Base-by-base conservation (phyloP, 2,113 vertebrate species). In the Hippocampus zosterae region DNA sequence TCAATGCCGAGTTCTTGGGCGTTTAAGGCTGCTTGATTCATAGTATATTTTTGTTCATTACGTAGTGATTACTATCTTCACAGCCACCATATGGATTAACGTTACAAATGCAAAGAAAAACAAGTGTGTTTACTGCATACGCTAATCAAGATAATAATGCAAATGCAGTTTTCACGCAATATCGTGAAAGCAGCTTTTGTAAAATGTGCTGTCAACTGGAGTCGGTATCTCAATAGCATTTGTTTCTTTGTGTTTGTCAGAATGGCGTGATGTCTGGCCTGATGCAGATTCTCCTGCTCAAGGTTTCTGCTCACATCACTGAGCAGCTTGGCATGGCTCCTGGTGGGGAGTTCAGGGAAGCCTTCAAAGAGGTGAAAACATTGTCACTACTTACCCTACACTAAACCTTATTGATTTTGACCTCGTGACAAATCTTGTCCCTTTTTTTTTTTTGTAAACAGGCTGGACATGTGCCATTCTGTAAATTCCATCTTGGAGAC, bases 231-330 rank as follows among this genome's bases (percentile, higher is more conserved):
- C 16, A 40, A 12, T 66, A 60, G 33, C 23, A 46, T 21, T 59
- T 64, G 16, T 52, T 74, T 48, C 16, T 77, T 66, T 71, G 13
- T 69, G 13, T 81, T 64, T 70, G 42, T 67, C 89, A 99, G 97
- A 99, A 98, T 0, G 97, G 97, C 23, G 77, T 98, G 77, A 98
- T 98, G 94, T 98, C 97, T 0, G 97, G 97, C 55, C 88, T 98
- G 78, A 99, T 99, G 97, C 97, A 99, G 91, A 98, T 98, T 89
- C 92, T 99, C 63, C 93, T 99, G 75, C 92, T 98, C 71, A 99
- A 99, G 84, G 97, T 98, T 76, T 99, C 97, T 0, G 97, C 97
- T 53, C 97, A 99, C 88, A 99, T 99, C 92, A 99, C 97, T 0
- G 94, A 98, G 88, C 97, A 99, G 80, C 91, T 99, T 73, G 97